Conservation (phyloP, 2,888 invertebrate species). For the Ectropis crepuscularia region DNA sequence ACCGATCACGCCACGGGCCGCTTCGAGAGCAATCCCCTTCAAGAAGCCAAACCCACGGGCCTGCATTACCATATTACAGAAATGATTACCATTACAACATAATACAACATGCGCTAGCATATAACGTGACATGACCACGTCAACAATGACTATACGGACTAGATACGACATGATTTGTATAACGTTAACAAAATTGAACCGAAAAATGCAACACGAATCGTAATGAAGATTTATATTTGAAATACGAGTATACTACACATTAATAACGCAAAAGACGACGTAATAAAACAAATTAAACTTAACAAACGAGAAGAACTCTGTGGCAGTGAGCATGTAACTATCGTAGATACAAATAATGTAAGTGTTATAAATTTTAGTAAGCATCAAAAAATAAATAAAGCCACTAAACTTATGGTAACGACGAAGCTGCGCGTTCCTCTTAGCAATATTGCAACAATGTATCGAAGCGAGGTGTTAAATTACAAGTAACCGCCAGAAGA, state of each 20-base stretch:
- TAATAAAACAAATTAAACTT: too few relatives aligned
- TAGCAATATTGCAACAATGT: slow-evolving; percentile 26
- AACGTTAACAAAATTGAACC: neutral
- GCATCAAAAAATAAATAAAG: neutral
- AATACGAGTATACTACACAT: too few relatives aligned
- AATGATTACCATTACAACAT: slow-evolving; percentile 69
- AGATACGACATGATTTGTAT: slow-evolving; percentile 1
- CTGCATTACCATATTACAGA: slow-evolving; percentile 70
- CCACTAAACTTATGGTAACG: neutral
- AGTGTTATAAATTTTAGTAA: neutral
- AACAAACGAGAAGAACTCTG: too few relatives aligned
- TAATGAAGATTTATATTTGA: too few relatives aligned
- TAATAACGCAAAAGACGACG: too few relatives aligned
- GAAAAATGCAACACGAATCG: too few relatives aligned
- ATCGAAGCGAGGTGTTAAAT: slow-evolving; percentile 16
- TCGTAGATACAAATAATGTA: neutral
- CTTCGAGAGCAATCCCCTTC: slow-evolving; percentile 58
- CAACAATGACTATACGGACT: slow-evolving; percentile 25
- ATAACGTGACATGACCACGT: slow-evolving; percentile 34
- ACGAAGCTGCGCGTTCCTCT: slow-evolving; percentile 7
- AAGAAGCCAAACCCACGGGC: slow-evolving; percentile 58
- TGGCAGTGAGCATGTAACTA: too few relatives aligned
- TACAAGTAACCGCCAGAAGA: slow-evolving; percentile 7
- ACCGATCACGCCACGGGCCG: slow-evolving; percentile 49
- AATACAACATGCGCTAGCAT: slow-evolving; percentile 42